A percentile compares a stretch with the other conserved stretches of the same genome.
Conservation (phyloP, 2,797 vertebrate species). For the Chelonia mydas region DNA sequence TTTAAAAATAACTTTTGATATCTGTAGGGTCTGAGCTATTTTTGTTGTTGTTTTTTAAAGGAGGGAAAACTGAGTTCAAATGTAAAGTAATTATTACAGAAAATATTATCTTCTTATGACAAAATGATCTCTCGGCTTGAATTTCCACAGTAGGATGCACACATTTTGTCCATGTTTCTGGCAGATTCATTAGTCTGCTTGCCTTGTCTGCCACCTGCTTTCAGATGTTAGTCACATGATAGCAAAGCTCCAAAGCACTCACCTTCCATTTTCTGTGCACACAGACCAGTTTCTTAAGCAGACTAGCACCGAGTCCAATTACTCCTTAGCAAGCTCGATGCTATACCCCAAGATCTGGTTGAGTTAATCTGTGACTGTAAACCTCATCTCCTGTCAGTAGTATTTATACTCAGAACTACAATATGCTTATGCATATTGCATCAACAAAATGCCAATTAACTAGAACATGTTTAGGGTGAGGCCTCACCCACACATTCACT, state of each 20-base stretch:
- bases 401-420: slow-evolving; percentile 75
- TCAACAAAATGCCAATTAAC: slow-evolving; percentile 65
- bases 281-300: slow-evolving; percentile 32
- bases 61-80: neutral
- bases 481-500: slow-evolving; percentile 66
- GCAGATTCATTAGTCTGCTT: neutral
- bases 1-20: neutral
- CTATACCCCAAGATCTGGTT: slow-evolving; percentile 25
- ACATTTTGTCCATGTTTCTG: neutral
- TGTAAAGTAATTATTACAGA: neutral
- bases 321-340: slow-evolving; percentile 8
- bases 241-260: slow-evolving; percentile 49
- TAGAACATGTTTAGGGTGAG: slow-evolving; percentile 50
- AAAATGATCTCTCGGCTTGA: neutral
- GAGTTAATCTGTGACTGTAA: slow-evolving; percentile 40
- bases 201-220: neutral
- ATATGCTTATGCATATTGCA: slow-evolving; percentile 64
- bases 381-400: slow-evolving; percentile 61
- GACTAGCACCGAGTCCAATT: neutral
- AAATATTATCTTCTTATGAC: neutral
- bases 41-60: neutral
- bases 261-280: slow-evolving; percentile 75
- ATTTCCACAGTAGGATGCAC: neutral
- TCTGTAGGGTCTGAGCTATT: neutral
- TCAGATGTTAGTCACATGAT: neutral